Percentiles rank a stretch among this genome's conserved stretches.
Evolutionary conservation across 2,888 invertebrate genomes (phyloP).

Genomic region (Agonopterix arenella): DNA sequence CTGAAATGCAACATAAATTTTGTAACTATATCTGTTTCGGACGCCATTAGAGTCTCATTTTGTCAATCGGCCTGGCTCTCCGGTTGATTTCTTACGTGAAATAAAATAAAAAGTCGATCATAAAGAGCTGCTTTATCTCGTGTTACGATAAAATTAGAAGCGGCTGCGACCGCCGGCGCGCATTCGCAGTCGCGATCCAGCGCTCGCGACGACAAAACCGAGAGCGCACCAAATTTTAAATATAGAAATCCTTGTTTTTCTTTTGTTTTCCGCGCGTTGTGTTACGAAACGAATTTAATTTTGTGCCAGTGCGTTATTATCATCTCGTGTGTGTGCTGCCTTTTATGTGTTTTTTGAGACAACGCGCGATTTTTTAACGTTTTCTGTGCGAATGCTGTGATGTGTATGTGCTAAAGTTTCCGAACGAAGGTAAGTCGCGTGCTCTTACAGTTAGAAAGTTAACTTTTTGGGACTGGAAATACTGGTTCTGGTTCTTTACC

Average conservation of each 20-base stretch:
- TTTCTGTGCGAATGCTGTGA: slow-evolving; percentile 30
- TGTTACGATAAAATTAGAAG: slow-evolving; percentile 73
- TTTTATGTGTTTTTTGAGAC: slow-evolving; percentile 27
- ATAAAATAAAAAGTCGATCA: slow-evolving; percentile 58
- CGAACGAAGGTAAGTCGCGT: slow-evolving; percentile 41
- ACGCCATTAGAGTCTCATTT: neutral
- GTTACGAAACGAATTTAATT: slow-evolving; percentile 40
- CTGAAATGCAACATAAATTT: too few species aligned
- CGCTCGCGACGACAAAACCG: slow-evolving; percentile 29
- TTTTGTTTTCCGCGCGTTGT: slow-evolving; percentile 41
- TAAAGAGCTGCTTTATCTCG: slow-evolving; percentile 73
- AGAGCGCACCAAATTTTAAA: slow-evolving; percentile 33
- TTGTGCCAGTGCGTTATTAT: slow-evolving; percentile 44
- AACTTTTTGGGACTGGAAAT: neutral
- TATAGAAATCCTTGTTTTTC: slow-evolving; percentile 29
- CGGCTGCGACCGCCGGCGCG: slow-evolving; percentile 34
- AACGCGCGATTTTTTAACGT: slow-evolving; percentile 18
- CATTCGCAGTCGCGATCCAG: slow-evolving; percentile 32
- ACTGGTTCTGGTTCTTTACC: neutral
- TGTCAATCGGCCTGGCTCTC: neutral
- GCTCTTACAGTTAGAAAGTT: slow-evolving; percentile 30
- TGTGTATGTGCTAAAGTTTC: slow-evolving; percentile 32
- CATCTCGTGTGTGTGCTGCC: slow-evolving; percentile 30
- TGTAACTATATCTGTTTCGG: neutral
- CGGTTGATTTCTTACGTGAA: slow-evolving; percentile 18